Evolutionary conservation across 2,888 invertebrate genomes (phyloP).

Genomic region (Drosophila birchii): DNA sequence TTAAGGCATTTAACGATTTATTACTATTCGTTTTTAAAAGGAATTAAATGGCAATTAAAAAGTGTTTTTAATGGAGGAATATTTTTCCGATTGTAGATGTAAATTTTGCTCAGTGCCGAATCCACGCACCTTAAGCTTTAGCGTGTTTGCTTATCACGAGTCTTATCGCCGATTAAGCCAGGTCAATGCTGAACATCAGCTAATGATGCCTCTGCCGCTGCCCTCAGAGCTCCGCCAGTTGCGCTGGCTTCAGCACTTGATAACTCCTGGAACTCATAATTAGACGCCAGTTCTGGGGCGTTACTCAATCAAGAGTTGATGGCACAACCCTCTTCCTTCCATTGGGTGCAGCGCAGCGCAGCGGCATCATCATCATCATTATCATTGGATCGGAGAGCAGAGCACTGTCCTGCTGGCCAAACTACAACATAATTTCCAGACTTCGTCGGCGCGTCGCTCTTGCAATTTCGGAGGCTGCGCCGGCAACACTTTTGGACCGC

Average conservation of each 20-base stretch:
- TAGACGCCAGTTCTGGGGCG: slow-evolving; percentile 78
- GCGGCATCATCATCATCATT: slow-evolving; percentile 22
- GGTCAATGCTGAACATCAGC: slow-evolving; percentile 62
- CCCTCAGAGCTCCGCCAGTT: slow-evolving; percentile 34
- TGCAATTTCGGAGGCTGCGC: slow-evolving; percentile 72
- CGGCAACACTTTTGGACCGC: slow-evolving; percentile 74
- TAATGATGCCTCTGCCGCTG: slow-evolving; percentile 61
- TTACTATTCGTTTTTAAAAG: background rate
- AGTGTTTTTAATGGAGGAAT: background rate
- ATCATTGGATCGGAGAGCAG: slow-evolving; percentile 22
- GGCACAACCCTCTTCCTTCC: slow-evolving; percentile 73
- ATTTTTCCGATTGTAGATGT: too few relatives aligned
- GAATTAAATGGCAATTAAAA: background rate
- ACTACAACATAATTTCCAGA: slow-evolving; percentile 76
- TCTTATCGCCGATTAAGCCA: slow-evolving; percentile 50
- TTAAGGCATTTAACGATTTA: background rate
- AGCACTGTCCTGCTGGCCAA: slow-evolving; percentile 38
- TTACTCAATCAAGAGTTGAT: slow-evolving; percentile 83
- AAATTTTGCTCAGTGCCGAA: slow-evolving; percentile 11
- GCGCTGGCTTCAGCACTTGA: background rate
- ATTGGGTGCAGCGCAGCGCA: slow-evolving; percentile 32
- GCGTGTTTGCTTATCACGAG: slow-evolving; percentile 68
- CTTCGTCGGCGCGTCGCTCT: slow-evolving; percentile 44
- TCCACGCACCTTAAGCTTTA: slow-evolving; percentile 60
- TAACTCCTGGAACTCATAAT: slow-evolving; percentile 65